Percentiles rank a stretch among this genome's conserved stretches.
phyloP scores from a whole-genome alignment of 2,797 vertebrate species.

The Salmo trutta region DNA sequence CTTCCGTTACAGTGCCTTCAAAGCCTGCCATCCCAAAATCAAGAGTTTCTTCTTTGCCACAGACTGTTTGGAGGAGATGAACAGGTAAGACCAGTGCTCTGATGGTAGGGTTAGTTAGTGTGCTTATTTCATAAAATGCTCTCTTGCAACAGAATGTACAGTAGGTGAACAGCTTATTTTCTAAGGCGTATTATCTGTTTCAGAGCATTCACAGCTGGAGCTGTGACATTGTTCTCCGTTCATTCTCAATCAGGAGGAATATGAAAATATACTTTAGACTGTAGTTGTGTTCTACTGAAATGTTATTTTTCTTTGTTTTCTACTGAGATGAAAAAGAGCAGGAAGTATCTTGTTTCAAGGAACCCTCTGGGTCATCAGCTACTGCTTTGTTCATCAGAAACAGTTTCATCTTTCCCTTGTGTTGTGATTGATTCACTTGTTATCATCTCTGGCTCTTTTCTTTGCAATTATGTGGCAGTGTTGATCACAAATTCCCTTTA shows the following conservation, averaged over 20 bases:
- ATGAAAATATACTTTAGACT: background rate
- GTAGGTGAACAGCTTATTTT: background rate
- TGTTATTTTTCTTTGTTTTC: background rate
- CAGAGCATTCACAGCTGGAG: background rate
- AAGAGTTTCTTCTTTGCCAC: constrained; percentile 80
- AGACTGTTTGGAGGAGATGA: constrained; percentile 82
- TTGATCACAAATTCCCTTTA: constrained; percentile 6
- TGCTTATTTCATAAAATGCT: background rate
- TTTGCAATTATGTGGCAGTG: background rate
- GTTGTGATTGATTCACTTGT: constrained; percentile 6
- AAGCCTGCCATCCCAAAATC: constrained; percentile 79
- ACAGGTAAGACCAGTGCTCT: constrained; percentile 64
- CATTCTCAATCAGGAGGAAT: background rate
- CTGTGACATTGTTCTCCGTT: background rate
- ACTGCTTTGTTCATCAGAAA: constrained; percentile 4
- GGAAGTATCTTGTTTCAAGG: background rate
- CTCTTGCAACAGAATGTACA: background rate
- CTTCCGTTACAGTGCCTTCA: constrained; percentile 68
- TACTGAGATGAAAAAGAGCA: background rate
- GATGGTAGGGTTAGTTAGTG: background rate
- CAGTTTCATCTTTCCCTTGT: background rate
- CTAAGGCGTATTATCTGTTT: background rate
- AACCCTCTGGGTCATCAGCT: background rate
- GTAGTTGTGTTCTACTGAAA: background rate
- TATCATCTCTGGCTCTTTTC: background rate